A percentile compares a stretch with the other conserved stretches of the same genome.
Evolutionary conservation across 2,113 vertebrate species (phyloP).

Genomic region (Malurus alboscapulatus): DNA sequence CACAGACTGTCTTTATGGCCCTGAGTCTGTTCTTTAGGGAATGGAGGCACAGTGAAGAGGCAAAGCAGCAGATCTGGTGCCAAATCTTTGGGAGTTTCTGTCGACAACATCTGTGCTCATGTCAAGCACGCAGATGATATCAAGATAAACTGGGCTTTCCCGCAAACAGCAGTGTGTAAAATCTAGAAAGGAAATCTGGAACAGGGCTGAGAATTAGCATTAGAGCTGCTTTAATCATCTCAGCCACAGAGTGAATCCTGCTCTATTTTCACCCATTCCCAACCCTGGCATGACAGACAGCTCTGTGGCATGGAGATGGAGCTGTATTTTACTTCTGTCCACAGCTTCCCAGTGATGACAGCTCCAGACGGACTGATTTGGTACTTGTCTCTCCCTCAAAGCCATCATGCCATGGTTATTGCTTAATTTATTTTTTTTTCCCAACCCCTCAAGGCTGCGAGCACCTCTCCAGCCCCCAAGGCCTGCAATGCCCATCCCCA

Average conservation of each 20-base stretch:
- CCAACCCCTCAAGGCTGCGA: neutral
- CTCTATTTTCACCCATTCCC: neutral
- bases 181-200: conserved; percentile 42
- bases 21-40: neutral
- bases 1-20: neutral
- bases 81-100: conserved; percentile 35
- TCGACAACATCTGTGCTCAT: conserved; percentile 41
- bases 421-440: neutral
- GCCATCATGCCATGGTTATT: fast-evolving
- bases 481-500: neutral
- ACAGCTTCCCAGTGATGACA: neutral
- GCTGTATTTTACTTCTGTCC: neutral
- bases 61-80: neutral
- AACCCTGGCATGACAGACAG: fast-evolving
- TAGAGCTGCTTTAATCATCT: neutral
- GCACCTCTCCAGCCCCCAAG: neutral
- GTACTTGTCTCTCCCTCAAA: neutral
- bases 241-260: neutral
- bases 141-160: conserved; percentile 31
- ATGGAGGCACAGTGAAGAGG: neutral
- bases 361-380: fast-evolving
- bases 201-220: conserved; percentile 15
- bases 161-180: neutral
- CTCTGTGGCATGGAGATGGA: fast-evolving
- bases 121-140: neutral